Conservation (phyloP, 2,113 vertebrate species). For the Epinephelus cyanopodus region DNA sequence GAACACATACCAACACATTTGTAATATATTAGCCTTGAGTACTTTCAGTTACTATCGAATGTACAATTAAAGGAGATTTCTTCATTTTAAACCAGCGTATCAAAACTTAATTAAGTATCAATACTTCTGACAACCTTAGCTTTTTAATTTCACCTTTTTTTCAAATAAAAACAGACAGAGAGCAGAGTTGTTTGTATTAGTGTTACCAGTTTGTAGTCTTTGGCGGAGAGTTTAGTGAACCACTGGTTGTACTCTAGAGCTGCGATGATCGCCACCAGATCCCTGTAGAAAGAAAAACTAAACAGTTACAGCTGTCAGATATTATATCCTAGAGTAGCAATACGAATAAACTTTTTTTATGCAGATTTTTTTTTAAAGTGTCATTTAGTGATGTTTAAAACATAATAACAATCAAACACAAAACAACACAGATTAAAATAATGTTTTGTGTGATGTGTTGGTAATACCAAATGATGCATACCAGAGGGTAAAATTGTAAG, state of each 20-base stretch:
- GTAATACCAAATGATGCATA: not conserved
- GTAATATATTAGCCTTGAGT: too few species aligned
- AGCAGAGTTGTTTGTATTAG: too few species aligned
- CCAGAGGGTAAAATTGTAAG: not conserved
- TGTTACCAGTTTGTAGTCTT: conserved; percentile 93
- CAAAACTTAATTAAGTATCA: too few species aligned
- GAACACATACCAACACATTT: too few species aligned
- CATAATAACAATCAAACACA: not conserved
- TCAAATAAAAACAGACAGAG: too few species aligned
- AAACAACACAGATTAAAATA: not conserved
- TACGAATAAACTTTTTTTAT: not conserved
- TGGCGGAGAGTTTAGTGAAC: conserved; percentile 95
- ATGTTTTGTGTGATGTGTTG: not conserved
- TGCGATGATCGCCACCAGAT: conserved; percentile 94
- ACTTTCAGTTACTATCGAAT: too few species aligned
- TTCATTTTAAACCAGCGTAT: too few species aligned
- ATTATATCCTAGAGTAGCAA: not conserved
- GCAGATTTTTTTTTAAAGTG: not conserved
- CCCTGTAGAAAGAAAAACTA: conserved; percentile 81
- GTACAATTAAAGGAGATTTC: too few species aligned
- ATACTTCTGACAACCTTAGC: too few species aligned
- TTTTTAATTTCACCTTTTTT: too few species aligned
- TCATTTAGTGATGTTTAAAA: not conserved
- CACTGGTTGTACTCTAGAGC: conserved; percentile 96
- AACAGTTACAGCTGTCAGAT: not conserved